Evolutionary conservation across 2,888 invertebrate species (phyloP).

Genomic region (Panzeria rudis): DNA sequence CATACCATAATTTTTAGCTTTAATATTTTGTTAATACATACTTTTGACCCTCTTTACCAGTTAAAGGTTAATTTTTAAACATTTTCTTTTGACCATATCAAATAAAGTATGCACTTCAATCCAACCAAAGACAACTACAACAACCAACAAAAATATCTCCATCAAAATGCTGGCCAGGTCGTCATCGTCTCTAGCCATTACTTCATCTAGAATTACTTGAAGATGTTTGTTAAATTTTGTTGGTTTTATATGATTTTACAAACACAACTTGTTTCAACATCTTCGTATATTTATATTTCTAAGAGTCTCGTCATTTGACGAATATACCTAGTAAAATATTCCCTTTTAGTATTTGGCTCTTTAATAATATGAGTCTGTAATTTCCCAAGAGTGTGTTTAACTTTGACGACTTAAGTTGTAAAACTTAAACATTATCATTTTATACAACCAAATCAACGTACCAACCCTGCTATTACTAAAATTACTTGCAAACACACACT

Average conservation of each 20-base stretch:
- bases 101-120: conserved; percentile 65
- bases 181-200: conserved; percentile 57
- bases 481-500: conserved; percentile 38
- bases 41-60: background rate
- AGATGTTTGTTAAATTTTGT: conserved; percentile 49
- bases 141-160: conserved; percentile 26
- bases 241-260: conserved; percentile 36
- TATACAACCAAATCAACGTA: conserved; percentile 70
- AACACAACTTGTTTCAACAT: background rate
- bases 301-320: conserved; percentile 38
- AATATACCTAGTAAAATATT: conserved; percentile 24
- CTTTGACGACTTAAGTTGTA: conserved; percentile 83
- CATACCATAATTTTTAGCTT: no score
- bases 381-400: conserved; percentile 83
- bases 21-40: no score
- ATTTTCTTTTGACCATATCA: conserved; percentile 20
- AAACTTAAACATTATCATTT: conserved; percentile 83
- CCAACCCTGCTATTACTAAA: conserved; percentile 38
- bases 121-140: background rate
- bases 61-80: conserved; percentile 34
- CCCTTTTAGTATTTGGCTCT: conserved; percentile 54
- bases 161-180: conserved; percentile 73
- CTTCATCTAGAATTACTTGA: conserved; percentile 16
- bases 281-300: conserved; percentile 1
- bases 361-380: conserved; percentile 81